Conservation (phyloP, 2,113 vertebrate species). For the Eulemur rufifrons region DNA sequence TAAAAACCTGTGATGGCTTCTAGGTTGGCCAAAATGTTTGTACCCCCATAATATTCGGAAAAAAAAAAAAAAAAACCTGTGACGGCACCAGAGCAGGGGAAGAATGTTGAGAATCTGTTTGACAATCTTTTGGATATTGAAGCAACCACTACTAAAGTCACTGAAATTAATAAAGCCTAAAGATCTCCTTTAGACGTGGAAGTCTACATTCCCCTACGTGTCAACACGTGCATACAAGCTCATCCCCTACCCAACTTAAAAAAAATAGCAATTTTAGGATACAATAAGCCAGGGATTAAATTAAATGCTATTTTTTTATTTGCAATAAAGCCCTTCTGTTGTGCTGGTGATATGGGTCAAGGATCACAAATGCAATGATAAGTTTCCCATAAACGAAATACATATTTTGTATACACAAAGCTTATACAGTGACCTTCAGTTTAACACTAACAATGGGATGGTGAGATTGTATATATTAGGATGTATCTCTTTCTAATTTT, state of each 20-base stretch:
- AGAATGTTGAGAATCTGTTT: neutral
- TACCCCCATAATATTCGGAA: too few relatives aligned
- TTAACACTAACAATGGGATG: neutral
- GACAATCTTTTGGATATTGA: neutral
- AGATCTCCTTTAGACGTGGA: neutral
- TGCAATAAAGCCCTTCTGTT: neutral
- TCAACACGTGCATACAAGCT: neutral
- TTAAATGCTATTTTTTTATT: neutral
- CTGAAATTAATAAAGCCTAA: neutral
- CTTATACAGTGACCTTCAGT: neutral
- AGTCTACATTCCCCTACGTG: neutral
- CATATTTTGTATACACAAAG: neutral
- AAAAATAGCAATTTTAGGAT: neutral
- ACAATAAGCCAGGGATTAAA: neutral
- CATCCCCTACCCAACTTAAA: neutral
- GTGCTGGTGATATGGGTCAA: neutral
- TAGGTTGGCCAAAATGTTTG: too few relatives aligned
- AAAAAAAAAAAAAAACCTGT: neutral
- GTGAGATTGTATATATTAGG: neutral
- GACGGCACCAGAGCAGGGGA: neutral
- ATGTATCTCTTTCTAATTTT: slow-evolving; percentile 28
- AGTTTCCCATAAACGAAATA: neutral
- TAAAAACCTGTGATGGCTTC: neutral
- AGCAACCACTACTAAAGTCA: neutral
- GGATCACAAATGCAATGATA: neutral